Evolutionary conservation across 2,113 vertebrate genomes (phyloP), one percentile per base, ranked within the genome.

Genomic region (Tapirus terrestris): DNA sequence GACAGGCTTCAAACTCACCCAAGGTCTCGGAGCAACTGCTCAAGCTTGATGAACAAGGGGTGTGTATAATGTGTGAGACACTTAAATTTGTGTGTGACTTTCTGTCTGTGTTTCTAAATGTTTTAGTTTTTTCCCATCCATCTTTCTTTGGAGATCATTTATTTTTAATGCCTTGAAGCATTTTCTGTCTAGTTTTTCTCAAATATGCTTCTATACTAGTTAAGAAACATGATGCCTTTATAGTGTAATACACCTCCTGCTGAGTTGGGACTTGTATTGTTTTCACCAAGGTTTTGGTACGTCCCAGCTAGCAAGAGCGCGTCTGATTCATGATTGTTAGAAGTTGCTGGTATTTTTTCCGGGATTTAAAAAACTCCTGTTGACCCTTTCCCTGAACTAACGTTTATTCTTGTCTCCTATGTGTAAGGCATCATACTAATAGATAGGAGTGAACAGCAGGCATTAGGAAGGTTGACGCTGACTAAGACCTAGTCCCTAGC

Each of bases 21-120:
- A 99, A 99, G 98, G 99, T 99, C 92, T 98, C 99, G 0, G 99
- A 99, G 92, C 99, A 99, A 94, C 99, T 99, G 14, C 99, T 99
- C 84, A 99, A 99, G 97, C 98, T 99, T 63, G 99, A 99, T 82
- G 99, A 99, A 91, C 99, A 99, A 98, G 99, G 99, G 99, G 99
- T 99, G 98, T 94, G 99, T 99, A 84, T 2, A 10, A 1, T 0
- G 17, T 3, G 4, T 1, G 77, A 25, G 20, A n/a, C 36, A 10
- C 5, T 5, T 5, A 3, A 27, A 21, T 56, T 20, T 6, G 6
- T 9, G 20, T 17, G 4, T 3, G 51, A 56, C 18, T 63, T 21
- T 48, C 11, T 25, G 48, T 86, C 48, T 36, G 18, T 23, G 14
- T 82, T 60, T 90, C 29, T 51, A 6, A 23, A 31, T 6, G 39